Evolutionary conservation across 2,888 invertebrate species (phyloP).

Genomic region (Malacosoma neustria): DNA sequence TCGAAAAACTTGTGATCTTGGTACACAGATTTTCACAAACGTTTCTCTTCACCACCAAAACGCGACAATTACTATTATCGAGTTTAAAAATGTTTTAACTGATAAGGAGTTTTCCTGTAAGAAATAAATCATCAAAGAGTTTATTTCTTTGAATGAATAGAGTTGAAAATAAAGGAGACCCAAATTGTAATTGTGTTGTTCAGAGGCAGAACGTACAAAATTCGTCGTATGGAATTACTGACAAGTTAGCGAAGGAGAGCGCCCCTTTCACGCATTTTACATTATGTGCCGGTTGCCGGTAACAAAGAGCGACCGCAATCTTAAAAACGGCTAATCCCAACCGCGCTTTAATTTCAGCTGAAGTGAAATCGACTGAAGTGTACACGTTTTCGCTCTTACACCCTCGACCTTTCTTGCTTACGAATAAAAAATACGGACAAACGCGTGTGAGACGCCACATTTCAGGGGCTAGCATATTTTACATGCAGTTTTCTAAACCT

Average conservation of each 20-base stretch:
- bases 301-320: constrained; percentile 39
- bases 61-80: too few relatives aligned
- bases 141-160: neutral
- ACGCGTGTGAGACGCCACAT: neutral
- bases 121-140: neutral
- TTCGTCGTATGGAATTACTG: neutral
- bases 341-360: constrained; percentile 52
- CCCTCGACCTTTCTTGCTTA: constrained; percentile 37
- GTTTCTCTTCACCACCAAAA: too few relatives aligned
- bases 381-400: constrained; percentile 64
- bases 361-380: constrained; percentile 58
- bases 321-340: constrained; percentile 42
- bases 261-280: constrained; percentile 13
- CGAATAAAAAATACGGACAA: constrained; percentile 25
- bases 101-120: too few relatives aligned
- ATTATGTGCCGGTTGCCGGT: constrained; percentile 19
- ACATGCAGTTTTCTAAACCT: too few relatives aligned
- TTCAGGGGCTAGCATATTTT: neutral
- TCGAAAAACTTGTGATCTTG: too few relatives aligned
- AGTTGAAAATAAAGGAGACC: neutral
- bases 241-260: neutral
- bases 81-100: too few relatives aligned
- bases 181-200: neutral
- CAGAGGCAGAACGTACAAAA: neutral
- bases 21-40: too few relatives aligned